phyloP scores from a whole-genome alignment of 2,113 vertebrate species.

The Salvelinus alpinus region DNA sequence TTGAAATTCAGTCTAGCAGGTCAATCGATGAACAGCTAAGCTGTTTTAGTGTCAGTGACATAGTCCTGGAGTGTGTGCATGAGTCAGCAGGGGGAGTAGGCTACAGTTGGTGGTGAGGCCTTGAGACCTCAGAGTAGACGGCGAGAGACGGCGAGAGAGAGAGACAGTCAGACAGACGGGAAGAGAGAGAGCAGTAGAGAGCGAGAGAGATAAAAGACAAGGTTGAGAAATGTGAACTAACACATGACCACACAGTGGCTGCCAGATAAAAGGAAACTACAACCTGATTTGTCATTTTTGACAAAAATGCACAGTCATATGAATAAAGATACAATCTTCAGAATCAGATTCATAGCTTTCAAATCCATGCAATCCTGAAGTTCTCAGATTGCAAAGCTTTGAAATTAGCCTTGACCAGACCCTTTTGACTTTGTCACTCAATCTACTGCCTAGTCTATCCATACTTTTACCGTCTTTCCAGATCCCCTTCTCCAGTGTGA shows the following conservation, averaged over 20 bases:
- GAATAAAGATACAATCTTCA: neutral
- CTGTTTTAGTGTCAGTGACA: neutral
- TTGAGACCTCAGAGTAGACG: too few species aligned
- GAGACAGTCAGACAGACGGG: neutral
- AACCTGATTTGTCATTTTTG: too few species aligned
- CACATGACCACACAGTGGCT: too few species aligned
- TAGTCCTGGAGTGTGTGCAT: constrained; percentile 11
- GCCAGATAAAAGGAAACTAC: too few species aligned
- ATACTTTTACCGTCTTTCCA: too few species aligned
- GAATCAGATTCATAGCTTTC: neutral
- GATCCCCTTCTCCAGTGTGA: too few species aligned
- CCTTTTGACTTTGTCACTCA: too few species aligned
- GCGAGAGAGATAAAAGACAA: neutral
- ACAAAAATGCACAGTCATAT: neutral
- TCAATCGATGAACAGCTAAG: neutral
- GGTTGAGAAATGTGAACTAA: neutral
- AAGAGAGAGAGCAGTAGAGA: neutral
- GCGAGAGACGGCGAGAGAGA: neutral
- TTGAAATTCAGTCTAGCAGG: constrained; percentile 9
- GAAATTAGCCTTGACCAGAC: too few species aligned
- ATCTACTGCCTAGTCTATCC: too few species aligned
- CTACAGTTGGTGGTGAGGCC: neutral
- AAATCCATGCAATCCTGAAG: too few species aligned
- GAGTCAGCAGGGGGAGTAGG: constrained; percentile 32
- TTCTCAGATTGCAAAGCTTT: too few species aligned